Base-by-base conservation (phyloP, 2,888 invertebrate genomes). In the Eupithecia subumbrata region DNA sequence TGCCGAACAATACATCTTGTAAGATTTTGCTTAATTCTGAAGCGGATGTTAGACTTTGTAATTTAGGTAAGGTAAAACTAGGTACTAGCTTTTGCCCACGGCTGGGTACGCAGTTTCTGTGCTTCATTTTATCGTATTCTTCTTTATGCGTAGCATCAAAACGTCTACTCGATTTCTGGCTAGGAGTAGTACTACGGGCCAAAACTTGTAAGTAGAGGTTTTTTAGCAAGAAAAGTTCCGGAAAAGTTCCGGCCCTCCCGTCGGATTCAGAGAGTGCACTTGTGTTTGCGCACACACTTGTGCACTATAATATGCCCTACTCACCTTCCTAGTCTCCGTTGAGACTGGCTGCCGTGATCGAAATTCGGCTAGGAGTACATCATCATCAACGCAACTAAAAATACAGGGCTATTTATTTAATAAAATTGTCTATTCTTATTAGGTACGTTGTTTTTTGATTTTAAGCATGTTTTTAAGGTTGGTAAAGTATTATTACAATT, bases 1-100 rank as follows among this genome's bases (percentile, higher is more conserved):
- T 75, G 73, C 64, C 63, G 63, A 60, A 43, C 70, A 76, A 76
- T 77, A 71, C 76, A 77, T 73, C 66, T 77, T 16, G 66, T 69
- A 63, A 71, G 72, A 77, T 74, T 77, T 72, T 52, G 48, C 63
- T 67, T 73, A 73, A 64, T 75, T 63, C 43, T 66, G 60, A 43
- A 74, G 64, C 71, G 63, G 45, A 68, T 34, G n/a, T 8, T 52
- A 8, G 25, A 4, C 45, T 63, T 64, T 43, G n/a, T 22, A 68
- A 45, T 68, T 68, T 45, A 68, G n/a, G 25, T n/a, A 2, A 37
- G 43, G n/a, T 22, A n/a, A 56, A 52, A 52, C n/a, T n/a, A n/a
- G n/a, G n/a, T 52, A 16, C 16, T 11, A 45, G 45, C 16, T 45
- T 45, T 45, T 5, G 45, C 16, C n/a, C 8, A n/a, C 9, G n/a